Conservation (phyloP, 1,140 invertebrate genomes). For the Pissodes strobi region DNA sequence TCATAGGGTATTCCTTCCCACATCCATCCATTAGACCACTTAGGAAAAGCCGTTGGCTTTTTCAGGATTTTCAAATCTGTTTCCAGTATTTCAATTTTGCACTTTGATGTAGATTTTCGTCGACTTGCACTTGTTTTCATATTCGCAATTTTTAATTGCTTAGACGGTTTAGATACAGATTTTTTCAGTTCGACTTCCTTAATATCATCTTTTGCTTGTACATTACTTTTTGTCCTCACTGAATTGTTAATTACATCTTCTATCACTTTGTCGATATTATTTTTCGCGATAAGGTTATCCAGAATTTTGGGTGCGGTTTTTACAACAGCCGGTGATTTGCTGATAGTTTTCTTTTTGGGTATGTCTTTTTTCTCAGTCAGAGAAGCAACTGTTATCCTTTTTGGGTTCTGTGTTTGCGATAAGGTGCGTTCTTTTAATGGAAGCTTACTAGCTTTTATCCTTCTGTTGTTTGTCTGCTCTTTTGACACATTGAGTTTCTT, state of each 20-base stretch:
- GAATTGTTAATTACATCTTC: constrained; percentile 54
- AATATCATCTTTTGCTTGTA: constrained; percentile 14
- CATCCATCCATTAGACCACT: constrained; percentile 90
- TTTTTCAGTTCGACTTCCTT: constrained; percentile 26
- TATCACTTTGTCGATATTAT: constrained; percentile 60
- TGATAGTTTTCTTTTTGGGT: constrained; percentile 45
- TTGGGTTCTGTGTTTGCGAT: constrained; percentile 22
- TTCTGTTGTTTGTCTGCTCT: constrained; percentile 49
- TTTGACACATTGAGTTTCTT: constrained; percentile 54
- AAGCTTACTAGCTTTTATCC: constrained; percentile 38
- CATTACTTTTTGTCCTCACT: constrained; percentile 27
- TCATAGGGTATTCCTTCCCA: constrained; percentile 85
- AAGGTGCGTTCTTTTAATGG: constrained; percentile 18
- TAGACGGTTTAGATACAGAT: constrained; percentile 8
- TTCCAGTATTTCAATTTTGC: constrained; percentile 54
- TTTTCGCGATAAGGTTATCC: constrained; percentile 61
- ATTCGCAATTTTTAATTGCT: constrained; percentile 51
- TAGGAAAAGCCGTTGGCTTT: constrained; percentile 64
- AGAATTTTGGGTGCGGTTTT: constrained; percentile 58
- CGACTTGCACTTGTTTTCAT: constrained; percentile 56
- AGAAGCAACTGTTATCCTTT: constrained; percentile 8
- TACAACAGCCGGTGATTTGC: constrained; percentile 55
- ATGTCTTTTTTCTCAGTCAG: constrained; percentile 48
- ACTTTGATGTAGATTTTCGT: constrained; percentile 39
- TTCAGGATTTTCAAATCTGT: constrained; percentile 52